These are phyloP conservation scores for Struthidea cinerea DNA, from an alignment of 2,113 vertebrate species.

Conservation along the genomic window DNA sequence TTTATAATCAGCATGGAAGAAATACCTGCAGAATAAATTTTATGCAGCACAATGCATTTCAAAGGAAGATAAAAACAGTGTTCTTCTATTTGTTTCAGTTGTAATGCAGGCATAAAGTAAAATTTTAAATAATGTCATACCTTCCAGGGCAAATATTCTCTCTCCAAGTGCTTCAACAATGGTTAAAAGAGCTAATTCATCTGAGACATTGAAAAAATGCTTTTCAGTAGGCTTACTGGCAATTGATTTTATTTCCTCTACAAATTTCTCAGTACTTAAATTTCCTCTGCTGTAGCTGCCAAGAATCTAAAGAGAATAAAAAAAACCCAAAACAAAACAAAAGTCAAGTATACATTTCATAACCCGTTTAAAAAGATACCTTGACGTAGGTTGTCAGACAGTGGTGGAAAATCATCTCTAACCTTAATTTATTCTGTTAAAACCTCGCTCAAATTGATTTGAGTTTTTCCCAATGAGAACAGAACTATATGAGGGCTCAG, in stretches of 20 bases:
- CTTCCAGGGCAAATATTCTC: slow-evolving; percentile 95
- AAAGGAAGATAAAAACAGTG: background rate
- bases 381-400: background rate
- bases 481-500: background rate
- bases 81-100: background rate
- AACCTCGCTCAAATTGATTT: background rate
- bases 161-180: slow-evolving; percentile 91
- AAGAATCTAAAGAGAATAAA: slow-evolving; percentile 80
- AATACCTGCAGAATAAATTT: background rate
- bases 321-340: background rate
- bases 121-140: slow-evolving; percentile 66
- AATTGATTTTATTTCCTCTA: slow-evolving; percentile 89
- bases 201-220: slow-evolving; percentile 97
- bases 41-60: background rate
- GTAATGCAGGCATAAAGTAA: background rate
- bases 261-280: slow-evolving; percentile 83
- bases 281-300: slow-evolving; percentile 92
- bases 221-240: slow-evolving; percentile 84
- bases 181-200: slow-evolving; percentile 85
- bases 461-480: background rate
- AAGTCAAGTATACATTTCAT: background rate
- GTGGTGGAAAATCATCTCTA: background rate
- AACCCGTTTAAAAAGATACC: background rate
- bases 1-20: background rate
- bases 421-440: background rate